Conservation (phyloP, 2,113 vertebrate genomes). For the Pao palembangensis region DNA sequence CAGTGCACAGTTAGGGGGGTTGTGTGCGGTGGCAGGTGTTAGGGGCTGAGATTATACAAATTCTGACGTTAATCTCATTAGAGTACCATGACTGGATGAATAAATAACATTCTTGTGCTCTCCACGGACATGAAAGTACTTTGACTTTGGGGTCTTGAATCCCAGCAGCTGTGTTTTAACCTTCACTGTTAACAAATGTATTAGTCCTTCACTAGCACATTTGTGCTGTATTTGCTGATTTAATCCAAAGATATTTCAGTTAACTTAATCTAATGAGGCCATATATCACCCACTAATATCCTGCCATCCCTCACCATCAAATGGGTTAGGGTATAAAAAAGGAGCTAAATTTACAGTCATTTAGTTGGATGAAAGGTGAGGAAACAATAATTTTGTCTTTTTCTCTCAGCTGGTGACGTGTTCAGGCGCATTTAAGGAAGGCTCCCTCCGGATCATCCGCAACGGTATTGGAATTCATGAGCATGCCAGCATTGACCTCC, state of each 20-base stretch:
- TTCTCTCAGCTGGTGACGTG: constrained; percentile 89
- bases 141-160: constrained; percentile 30
- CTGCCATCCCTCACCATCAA: too few species aligned
- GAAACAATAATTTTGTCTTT: constrained; percentile 16
- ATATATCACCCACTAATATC: too few species aligned
- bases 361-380: too few species aligned
- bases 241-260: too few species aligned
- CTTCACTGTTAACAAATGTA: not conserved
- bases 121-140: constrained; percentile 21
- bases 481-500: constrained; percentile 97
- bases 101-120: constrained; percentile 32
- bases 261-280: too few species aligned
- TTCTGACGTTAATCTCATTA: constrained; percentile 47
- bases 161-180: constrained; percentile 14
- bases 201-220: not conserved
- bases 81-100: constrained; percentile 31
- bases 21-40: constrained; percentile 35
- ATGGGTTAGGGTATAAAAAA: too few species aligned
- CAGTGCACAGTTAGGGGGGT: constrained; percentile 16
- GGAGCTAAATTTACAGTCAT: too few species aligned
- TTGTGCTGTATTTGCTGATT: not conserved
- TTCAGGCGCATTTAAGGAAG: constrained; percentile 97
- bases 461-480: constrained; percentile 98
- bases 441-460: constrained; percentile 93
- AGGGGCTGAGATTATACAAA: constrained; percentile 27